These are phyloP conservation scores for Oeneis ivallda DNA, from an alignment of 2,888 invertebrate genomes.

Conservation along the genomic window DNA sequence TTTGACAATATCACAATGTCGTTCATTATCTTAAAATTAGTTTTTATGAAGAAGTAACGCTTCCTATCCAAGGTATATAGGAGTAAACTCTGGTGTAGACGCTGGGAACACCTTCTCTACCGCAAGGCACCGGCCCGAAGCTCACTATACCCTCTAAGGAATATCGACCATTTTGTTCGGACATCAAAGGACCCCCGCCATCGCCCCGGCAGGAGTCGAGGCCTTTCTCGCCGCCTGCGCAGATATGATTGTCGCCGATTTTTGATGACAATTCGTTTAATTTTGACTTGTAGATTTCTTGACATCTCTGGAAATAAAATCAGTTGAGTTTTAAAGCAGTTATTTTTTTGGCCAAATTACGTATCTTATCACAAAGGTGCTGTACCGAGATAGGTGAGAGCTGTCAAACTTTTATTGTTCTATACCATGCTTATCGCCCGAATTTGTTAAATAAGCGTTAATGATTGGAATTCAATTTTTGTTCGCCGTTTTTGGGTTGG, in stretches of 20 bases:
- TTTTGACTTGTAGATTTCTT: slow-evolving; percentile 32
- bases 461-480: too few relatives aligned
- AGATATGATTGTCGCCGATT: slow-evolving; percentile 44
- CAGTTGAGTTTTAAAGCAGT: neutral
- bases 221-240: slow-evolving; percentile 70
- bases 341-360: neutral
- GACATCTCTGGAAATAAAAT: slow-evolving; percentile 38
- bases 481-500: too few relatives aligned
- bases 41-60: slow-evolving; percentile 27
- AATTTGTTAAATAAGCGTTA: too few relatives aligned
- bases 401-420: too few relatives aligned
- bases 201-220: slow-evolving; percentile 86
- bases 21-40: neutral
- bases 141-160: slow-evolving; percentile 43
- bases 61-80: slow-evolving; percentile 42
- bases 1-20: slow-evolving; percentile 6
- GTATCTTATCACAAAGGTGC: too few relatives aligned
- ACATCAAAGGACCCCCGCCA: slow-evolving; percentile 85
- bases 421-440: too few relatives aligned
- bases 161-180: slow-evolving; percentile 39
- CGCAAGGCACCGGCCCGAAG: slow-evolving; percentile 41
- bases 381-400: too few relatives aligned
- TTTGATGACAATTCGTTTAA: slow-evolving; percentile 18
- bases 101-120: slow-evolving; percentile 41
- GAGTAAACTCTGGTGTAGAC: slow-evolving; percentile 43